These are phyloP conservation scores for Chrysogorgia sp. DNA, from an alignment of 92 coral and sea anemone species.

Conservation along the genomic window DNA sequence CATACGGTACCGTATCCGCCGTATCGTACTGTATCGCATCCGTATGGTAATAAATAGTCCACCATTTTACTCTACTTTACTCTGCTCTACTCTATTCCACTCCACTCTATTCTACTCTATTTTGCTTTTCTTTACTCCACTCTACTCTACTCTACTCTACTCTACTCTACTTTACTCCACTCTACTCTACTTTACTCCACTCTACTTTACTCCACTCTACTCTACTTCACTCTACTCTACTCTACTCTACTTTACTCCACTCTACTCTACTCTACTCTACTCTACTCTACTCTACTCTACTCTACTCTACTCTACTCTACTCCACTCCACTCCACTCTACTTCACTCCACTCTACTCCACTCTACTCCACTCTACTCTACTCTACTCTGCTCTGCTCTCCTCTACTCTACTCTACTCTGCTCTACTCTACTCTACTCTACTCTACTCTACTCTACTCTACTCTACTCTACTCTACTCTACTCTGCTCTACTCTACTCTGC, in stretches of 20 bases:
- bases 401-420: too few relatives aligned
- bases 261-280: slow-evolving; percentile 3
- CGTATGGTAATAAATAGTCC: too few relatives aligned
- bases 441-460: too few relatives aligned
- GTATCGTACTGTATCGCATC: too few relatives aligned
- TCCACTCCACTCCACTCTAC: slow-evolving; percentile 21
- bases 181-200: slow-evolving; percentile 21
- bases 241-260: neutral
- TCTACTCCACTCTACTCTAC: slow-evolving; percentile 26
- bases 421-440: too few relatives aligned
- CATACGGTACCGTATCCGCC: too few relatives aligned
- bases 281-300: slow-evolving; percentile 11
- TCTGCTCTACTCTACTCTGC: too few relatives aligned
- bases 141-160: slow-evolving; percentile 9
- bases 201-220: slow-evolving; percentile 8
- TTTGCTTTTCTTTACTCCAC: slow-evolving; percentile 7
- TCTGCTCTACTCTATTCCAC: slow-evolving; percentile 1
- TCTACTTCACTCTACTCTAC: slow-evolving; percentile 5
- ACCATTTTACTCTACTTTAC: neutral
- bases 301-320: slow-evolving; percentile 33
- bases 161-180: slow-evolving; percentile 22
- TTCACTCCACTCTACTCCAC: slow-evolving; percentile 2
- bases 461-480: too few relatives aligned
- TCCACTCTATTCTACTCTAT: slow-evolving; percentile 10
- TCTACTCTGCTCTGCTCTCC: slow-evolving; percentile 6